Base-by-base conservation (phyloP, 2,113 vertebrate species). In the Microcebus murinus region DNA sequence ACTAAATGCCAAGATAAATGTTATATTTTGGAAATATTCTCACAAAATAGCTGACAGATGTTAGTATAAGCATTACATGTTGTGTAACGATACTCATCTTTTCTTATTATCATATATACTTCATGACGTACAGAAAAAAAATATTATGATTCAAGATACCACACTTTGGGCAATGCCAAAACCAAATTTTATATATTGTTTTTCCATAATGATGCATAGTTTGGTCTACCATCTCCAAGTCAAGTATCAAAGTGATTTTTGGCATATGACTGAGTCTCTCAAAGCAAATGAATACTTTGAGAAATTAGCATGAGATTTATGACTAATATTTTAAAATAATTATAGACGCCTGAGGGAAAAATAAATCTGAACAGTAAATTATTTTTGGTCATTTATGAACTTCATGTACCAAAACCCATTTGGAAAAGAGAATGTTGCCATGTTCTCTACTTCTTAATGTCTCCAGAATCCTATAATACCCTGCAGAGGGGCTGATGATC, bases 1-100 rank as follows among this genome's bases (percentile, higher is more conserved):
- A 87, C 63, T 50, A 92, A 98, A 97, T 97, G 97, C 96, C 98
- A 98, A 98, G 97, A 98, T 95, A 98, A 98, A 98, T 98, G 97
- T 94, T 98, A 94, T 96, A 97, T 98, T 98, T 98, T 97, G 97
- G 76, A 68, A 97, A 92, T 85, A 83, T 73, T 88, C 61, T 97
- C 97, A 96, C 91, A 97, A 97, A 98, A 98, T 97, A 97, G 89
- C 63, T 98, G 95, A 97, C 95, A 98, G 97, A 96, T 48, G 79
- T 96, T 96, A 79, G 93, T 77, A 95, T 73, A 96, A 98, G 94
- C 92, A 97, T 86, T 90, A 27, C 20, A 93, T 71, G 79, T 96
- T 94, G 82, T 93, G 52, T 39, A 61, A 97, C 95, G 85, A 96
- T 45, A 93, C 8, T 96, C 74, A 97, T 96, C 96, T 94, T 93